Evolutionary conservation across 2,888 invertebrate genomes (phyloP).

Genomic region (Aromia moschata): DNA sequence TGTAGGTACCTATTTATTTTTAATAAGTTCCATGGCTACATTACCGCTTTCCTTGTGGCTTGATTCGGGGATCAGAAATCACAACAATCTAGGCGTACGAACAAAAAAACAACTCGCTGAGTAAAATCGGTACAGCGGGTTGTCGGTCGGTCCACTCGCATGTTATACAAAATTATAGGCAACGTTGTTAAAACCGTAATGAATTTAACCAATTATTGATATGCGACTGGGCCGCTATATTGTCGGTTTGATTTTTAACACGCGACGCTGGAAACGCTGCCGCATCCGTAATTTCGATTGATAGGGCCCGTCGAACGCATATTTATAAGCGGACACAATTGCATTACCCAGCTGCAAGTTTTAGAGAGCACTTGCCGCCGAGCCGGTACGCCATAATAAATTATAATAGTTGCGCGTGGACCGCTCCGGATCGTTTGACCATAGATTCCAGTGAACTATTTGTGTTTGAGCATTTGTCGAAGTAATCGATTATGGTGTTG

Average conservation of each 20-base stretch:
- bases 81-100: too few relatives aligned
- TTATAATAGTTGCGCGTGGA: constrained; percentile 23
- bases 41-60: too few relatives aligned
- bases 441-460: constrained; percentile 23
- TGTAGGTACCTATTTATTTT: too few relatives aligned
- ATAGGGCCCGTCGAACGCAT: constrained; percentile 11
- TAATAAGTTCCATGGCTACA: too few relatives aligned
- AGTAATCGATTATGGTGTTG: constrained; percentile 35
- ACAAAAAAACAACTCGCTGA: too few relatives aligned
- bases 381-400: constrained; percentile 23
- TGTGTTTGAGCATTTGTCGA: constrained; percentile 33
- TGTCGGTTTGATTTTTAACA: constrained; percentile 16
- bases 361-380: constrained; percentile 19
- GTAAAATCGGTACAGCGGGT: too few relatives aligned
- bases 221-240: not conserved
- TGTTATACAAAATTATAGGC: too few relatives aligned
- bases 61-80: too few relatives aligned
- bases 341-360: constrained; percentile 19
- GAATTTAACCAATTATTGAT: constrained; percentile 11
- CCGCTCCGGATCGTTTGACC: constrained; percentile 20
- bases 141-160: too few relatives aligned
- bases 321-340: constrained; percentile 20
- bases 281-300: constrained; percentile 11
- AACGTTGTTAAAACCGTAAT: too few relatives aligned
- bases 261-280: constrained; percentile 6